phyloP scores from a whole-genome alignment of 2,113 vertebrate genomes.

The Oryctolagus cuniculus region mOryCun1.1 NC_091437.1:27915001-27915500 shows the following conservation, averaged over 20 bases:
- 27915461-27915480: slow-evolving; percentile 20
- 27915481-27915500: neutral
- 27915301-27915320: neutral
- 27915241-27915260: slow-evolving; percentile 12
- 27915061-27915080: slow-evolving; percentile 58
- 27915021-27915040: slow-evolving; percentile 86
- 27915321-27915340: slow-evolving; percentile 43
- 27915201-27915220: slow-evolving; percentile 41
- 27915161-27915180: slow-evolving; percentile 22
- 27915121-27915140: slow-evolving; percentile 59
- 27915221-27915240: slow-evolving; percentile 6
- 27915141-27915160: slow-evolving; percentile 57
- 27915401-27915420: neutral
- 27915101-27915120: slow-evolving; percentile 15
- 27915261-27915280: slow-evolving; percentile 57
- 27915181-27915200: neutral
- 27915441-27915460: slow-evolving; percentile 53
- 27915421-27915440: slow-evolving; percentile 20
- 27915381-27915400: slow-evolving; percentile 7
- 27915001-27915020: slow-evolving; percentile 81
- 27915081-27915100: neutral
- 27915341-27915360: neutral
- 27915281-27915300: slow-evolving; percentile 27
- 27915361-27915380: slow-evolving; percentile 7
- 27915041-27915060: slow-evolving; percentile 55